A percentile compares a stretch with the other conserved stretches of the same genome.
Conservation (phyloP, 1,140 invertebrate species). For the Aethina tumida region DNA sequence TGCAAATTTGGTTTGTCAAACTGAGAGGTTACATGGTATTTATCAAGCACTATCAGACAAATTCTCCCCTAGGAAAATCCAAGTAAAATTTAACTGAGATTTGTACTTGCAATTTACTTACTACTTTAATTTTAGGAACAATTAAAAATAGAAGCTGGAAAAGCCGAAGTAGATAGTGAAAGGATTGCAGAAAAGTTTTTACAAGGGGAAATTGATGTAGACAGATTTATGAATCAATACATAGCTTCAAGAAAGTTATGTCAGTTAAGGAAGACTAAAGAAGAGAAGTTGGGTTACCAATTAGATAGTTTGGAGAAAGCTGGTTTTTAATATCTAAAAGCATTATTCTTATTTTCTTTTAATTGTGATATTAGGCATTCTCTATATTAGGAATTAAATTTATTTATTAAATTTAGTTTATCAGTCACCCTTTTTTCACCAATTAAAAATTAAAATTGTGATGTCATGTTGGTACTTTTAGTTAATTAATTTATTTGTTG, state of each 20-base stretch:
- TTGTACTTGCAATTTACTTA: neutral
- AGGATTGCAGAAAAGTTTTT: constrained; percentile 64
- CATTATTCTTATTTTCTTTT: no score
- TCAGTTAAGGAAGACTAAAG: constrained; percentile 61
- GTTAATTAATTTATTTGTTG: no score
- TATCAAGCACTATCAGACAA: constrained; percentile 61
- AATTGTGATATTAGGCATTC: no score
- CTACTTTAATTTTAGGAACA: constrained; percentile 34
- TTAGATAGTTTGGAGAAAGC: constrained; percentile 55
- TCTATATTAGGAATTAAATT: no score
- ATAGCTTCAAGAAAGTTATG: constrained; percentile 57
- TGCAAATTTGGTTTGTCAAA: constrained; percentile 56
- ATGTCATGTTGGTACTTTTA: no score
- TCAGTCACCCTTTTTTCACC: no score
- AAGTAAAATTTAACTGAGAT: constrained; percentile 38
- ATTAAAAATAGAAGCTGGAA: constrained; percentile 48
- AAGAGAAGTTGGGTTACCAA: constrained; percentile 65
- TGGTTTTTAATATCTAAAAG: constrained; percentile 47
- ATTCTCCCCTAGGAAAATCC: constrained; percentile 62
- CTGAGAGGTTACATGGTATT: constrained; percentile 54
- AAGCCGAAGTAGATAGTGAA: constrained; percentile 65
- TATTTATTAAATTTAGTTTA: no score
- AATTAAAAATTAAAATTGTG: no score
- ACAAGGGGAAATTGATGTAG: constrained; percentile 60
- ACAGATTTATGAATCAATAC: constrained; percentile 60